These are phyloP conservation scores for Dallia pectoralis DNA, from an alignment of 2,797 vertebrate species.

Conservation along the genomic window DNA sequence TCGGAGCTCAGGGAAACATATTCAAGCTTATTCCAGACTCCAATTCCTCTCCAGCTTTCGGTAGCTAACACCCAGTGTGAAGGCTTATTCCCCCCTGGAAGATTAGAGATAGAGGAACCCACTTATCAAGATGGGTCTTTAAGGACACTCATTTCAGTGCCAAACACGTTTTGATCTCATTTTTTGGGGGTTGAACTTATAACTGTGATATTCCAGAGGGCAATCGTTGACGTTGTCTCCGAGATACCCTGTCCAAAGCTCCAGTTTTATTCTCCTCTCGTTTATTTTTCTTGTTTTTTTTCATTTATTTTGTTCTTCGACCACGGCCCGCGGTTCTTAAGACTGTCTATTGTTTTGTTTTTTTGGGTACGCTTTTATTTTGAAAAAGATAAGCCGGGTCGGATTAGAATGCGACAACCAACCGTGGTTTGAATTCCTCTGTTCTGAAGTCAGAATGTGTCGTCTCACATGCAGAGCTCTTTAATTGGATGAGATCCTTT, in stretches of 20 bases:
- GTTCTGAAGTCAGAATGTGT: not conserved
- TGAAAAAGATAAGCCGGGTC: constrained; percentile 22
- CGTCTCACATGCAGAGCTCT: not conserved
- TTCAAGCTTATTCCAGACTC: too few relatives aligned
- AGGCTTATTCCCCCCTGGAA: constrained; percentile 34
- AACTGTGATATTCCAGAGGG: not conserved
- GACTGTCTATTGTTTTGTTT: constrained; percentile 22
- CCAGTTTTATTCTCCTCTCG: not conserved
- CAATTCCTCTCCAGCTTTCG: constrained; percentile 20
- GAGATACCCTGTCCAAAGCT: not conserved
- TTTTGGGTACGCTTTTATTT: constrained; percentile 18
- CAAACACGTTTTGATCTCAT: not conserved
- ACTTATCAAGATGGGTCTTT: constrained; percentile 19
- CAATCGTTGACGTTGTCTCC: not conserved
- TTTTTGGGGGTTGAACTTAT: not conserved
- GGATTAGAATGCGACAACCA: constrained; percentile 22
- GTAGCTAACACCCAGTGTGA: constrained; percentile 21
- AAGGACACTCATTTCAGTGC: constrained; percentile 23
- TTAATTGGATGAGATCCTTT: not conserved
- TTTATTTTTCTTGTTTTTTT: constrained; percentile 4
- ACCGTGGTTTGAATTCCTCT: constrained; percentile 44
- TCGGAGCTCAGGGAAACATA: constrained; percentile 15
- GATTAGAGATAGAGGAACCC: constrained; percentile 44
- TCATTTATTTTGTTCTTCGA: not conserved
- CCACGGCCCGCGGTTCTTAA: not conserved